Evolutionary conservation across 2,113 vertebrate species (phyloP), one percentile per base, ranked within the genome.

Genomic region (Meleagris gallopavo): DNA sequence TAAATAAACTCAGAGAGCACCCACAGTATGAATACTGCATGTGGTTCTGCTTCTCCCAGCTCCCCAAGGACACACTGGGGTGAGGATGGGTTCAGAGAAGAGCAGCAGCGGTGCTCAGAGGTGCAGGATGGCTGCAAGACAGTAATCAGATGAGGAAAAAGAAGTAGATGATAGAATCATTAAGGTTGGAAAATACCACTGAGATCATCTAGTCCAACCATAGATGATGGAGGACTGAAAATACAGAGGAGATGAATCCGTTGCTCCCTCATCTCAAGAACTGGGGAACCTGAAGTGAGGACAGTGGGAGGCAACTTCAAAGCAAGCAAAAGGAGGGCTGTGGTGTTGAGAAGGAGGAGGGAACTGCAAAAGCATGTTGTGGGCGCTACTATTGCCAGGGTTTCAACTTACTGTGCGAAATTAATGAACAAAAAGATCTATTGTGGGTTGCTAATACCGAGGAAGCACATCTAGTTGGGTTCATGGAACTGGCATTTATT

Each of bases 121-220:
- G 17, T 48, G 19, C 4, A 30, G 22, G 27, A 40, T 86, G 36
- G 30, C 67, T 94, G 87, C 85, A 45, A 75, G 3, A 65, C 38
- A 73, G 8, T 71, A 76, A 24, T 79, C 88, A 73, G 58, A 82
- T 84, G 30, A 66, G 48, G 16, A 64, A 93, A 73, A 76, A 80
- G 74, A 62, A 27, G n/a, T 10, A 76, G 34, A 43, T 54, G 13
- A 29, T 54, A 64, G 46, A 86, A 54, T 54, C 15, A 54, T 54
- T 54, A 54, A 30, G 52, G 27, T 30, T 54, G 52, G 52, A 54
- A 54, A 30, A 54, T 9, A 54, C 52, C 52, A 30, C 27, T 54
- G 9, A 54, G 15, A 30, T 54, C 52, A 30, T 30, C 52, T 16
- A 54, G 27, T 54, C 52, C 27, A 54, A 17, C 14, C 27, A 8